Evolutionary conservation across 35 echinoderm and acorn worm species (phyloP).

Genomic region (Heliocidaris tuberculata): DNA sequence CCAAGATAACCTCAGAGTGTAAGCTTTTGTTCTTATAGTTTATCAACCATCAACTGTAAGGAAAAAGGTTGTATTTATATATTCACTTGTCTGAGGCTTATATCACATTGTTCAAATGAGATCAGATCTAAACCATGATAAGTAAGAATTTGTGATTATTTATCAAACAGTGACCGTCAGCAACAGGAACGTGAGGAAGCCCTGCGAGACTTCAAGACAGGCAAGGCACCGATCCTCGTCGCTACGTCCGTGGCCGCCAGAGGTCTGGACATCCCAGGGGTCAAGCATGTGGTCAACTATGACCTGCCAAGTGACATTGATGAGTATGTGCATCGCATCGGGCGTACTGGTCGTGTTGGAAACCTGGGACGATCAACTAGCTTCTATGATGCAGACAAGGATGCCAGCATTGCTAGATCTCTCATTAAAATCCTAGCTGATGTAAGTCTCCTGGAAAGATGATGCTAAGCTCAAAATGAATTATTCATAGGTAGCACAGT

Average conservation of each 20-base stretch:
- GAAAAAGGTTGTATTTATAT: too few relatives aligned
- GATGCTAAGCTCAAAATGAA: too few relatives aligned
- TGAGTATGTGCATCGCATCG: constrained; percentile 96
- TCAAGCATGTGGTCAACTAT: constrained; percentile 98
- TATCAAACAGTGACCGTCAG: constrained; percentile 71
- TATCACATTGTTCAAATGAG: too few relatives aligned
- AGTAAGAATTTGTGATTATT: too few relatives aligned
- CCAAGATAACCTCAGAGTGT: too few relatives aligned
- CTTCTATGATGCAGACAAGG: constrained; percentile 78
- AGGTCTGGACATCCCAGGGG: constrained; percentile 88
- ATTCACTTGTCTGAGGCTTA: too few relatives aligned
- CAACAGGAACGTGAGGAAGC: constrained; percentile 96
- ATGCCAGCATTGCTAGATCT: constrained; percentile 72
- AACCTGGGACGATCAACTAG: constrained; percentile 83
- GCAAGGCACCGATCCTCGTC: constrained; percentile 78
- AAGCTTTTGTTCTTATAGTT: too few relatives aligned
- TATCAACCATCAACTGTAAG: too few relatives aligned
- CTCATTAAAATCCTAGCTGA: constrained; percentile 88
- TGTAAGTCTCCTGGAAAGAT: constrained; percentile 63
- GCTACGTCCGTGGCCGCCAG: constrained; percentile 93
- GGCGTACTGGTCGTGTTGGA: constrained; percentile 93
- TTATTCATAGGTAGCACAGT: too few relatives aligned
- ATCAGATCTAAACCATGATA: too few relatives aligned
- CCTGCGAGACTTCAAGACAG: constrained; percentile 72
- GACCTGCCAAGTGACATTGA: constrained; percentile 81